Evolutionary conservation across 2,888 invertebrate species (phyloP).

Genomic region (Hoplodrina ambigua): DNA sequence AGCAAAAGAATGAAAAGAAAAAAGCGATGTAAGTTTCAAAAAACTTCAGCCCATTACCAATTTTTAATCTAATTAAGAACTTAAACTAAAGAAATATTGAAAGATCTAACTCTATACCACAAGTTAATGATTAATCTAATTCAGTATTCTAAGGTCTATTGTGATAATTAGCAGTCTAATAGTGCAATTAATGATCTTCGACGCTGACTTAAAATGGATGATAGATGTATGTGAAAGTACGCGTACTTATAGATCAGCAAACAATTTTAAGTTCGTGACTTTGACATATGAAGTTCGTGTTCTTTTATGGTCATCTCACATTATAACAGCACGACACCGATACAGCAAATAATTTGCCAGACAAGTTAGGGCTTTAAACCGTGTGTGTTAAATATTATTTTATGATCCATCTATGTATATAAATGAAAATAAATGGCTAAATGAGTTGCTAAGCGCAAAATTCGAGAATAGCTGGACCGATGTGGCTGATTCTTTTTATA

Average conservation of each 20-base stretch:
- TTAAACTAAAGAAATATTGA: neutral
- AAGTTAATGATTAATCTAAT: neutral
- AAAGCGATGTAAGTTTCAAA: neutral
- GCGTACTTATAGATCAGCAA: neutral
- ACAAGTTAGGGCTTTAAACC: too few species aligned
- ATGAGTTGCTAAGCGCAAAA: too few species aligned
- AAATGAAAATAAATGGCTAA: too few species aligned
- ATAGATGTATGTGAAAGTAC: neutral
- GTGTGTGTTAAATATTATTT: too few species aligned
- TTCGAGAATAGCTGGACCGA: too few species aligned
- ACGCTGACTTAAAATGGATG: neutral
- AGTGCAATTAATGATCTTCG: neutral
- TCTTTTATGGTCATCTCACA: too few species aligned
- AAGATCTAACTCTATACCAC: neutral
- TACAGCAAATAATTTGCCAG: too few species aligned
- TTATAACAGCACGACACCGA: too few species aligned
- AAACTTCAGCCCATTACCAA: slow-evolving; percentile 39
- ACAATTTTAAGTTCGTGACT: too few species aligned
- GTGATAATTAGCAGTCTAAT: slow-evolving; percentile 20
- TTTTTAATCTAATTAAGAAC: neutral
- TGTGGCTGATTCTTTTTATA: too few species aligned
- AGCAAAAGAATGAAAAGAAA: slow-evolving; percentile 1
- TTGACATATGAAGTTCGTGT: too few species aligned
- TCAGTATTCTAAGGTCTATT: neutral
- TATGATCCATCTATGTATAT: too few species aligned